Evolutionary conservation across 1,140 invertebrate genomes (phyloP), one percentile per base, ranked within the genome.

Genomic region (Bombus pyrosoma): DNA sequence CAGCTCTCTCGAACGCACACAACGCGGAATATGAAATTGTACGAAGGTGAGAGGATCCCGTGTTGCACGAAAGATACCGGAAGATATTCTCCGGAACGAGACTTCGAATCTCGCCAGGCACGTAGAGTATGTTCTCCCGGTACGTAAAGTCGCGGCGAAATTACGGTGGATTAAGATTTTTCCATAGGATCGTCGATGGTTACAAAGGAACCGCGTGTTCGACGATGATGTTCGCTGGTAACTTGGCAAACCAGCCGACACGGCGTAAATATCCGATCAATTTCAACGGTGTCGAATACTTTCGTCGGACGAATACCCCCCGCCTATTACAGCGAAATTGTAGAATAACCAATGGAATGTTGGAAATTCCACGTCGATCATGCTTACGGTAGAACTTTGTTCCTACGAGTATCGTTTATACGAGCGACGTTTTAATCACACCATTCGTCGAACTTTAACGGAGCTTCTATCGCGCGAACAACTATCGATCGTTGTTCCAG

Each of bases 81-180:
- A 88, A 88, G 32, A 22, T 87, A 83, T 73, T 41, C 41, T 37
- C 28, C 32, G 73, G 77, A 57, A 39, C 53, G 74, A 68, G 74
- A 68, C 41, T 62, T 37, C 18, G 59, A 68, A 34, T 64, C 68
- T 78, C 43, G 66, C 79, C 47, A 47, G 34, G 74, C 69, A 75
- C 80, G 66, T 62, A 78, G 53, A 86, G 81, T 86, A 87, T 78
- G 47, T 15, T 64, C 28, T 62, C 57, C 2, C 39, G 72, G 62
- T 79, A 34, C 59, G 32, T 78, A 78, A 78, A 78, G 57, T 64
- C 41, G 41, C 75, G 18, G 64, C 41, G 81, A 87, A 86, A 86
- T 87, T 71, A 75, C 68, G 74, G 10, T 73, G 73, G 81, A 87
- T 74, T 87, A 80, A 62, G 28, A 62, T 78, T 78, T 62, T 62